Conservation (phyloP, 2,113 vertebrate genomes). For the Tachysurus fulvidraco region DNA sequence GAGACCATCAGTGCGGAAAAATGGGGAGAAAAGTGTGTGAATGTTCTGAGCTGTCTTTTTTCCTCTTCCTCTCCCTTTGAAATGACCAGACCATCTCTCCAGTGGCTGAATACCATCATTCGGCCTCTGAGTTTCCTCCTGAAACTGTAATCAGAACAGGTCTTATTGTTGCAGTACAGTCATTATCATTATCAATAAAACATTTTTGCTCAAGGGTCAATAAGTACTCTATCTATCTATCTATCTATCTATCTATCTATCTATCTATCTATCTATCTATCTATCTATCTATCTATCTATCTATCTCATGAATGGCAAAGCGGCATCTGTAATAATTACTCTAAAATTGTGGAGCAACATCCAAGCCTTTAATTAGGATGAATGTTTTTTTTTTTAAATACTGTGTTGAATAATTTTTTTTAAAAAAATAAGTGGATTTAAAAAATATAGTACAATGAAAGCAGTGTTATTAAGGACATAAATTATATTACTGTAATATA, state of each 20-base stretch:
- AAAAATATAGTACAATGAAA: not conserved
- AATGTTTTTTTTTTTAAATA: not conserved
- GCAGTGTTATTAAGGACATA: not conserved
- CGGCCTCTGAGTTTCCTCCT: not conserved
- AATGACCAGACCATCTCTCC: not conserved
- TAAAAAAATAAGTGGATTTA: not conserved
- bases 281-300: not conserved
- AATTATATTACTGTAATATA: not conserved
- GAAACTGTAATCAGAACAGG: slow-evolving; percentile 11
- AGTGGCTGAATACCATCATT: not conserved
- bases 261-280: not conserved
- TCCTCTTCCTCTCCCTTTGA: not conserved
- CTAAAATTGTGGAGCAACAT: not conserved
- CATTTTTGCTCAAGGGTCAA: not conserved
- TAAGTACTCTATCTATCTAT: not conserved
- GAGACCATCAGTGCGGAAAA: not conserved
- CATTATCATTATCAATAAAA: not conserved
- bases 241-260: no score
- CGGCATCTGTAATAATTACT: not conserved
- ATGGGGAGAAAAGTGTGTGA: not conserved
- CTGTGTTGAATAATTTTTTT: not conserved
- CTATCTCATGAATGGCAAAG: not conserved
- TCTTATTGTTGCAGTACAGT: not conserved
- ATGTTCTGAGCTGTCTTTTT: slow-evolving; percentile 13
- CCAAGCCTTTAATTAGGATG: not conserved